These are phyloP conservation scores for Magallana angulata DNA, from an alignment of 1,140 invertebrate genomes.

Conservation along the genomic window DNA sequence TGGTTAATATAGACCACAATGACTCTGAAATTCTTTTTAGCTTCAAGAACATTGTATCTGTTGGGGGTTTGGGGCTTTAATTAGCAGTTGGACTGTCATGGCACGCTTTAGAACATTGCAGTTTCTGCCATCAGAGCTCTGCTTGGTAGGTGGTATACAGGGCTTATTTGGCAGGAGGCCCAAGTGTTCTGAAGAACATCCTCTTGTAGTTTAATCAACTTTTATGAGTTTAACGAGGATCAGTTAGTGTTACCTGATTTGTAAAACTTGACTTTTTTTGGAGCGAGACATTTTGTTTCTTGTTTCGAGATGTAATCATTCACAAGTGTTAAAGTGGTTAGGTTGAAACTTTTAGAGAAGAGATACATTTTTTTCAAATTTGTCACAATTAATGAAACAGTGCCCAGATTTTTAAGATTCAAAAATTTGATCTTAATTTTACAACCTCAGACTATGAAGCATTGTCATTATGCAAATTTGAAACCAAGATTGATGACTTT, in stretches of 20 bases:
- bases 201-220: neutral
- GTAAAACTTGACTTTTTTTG: neutral
- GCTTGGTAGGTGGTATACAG: constrained; percentile 9
- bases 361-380: too few relatives aligned
- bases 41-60: neutral
- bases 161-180: neutral
- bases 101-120: neutral
- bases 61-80: constrained; percentile 9
- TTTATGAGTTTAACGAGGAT: neutral
- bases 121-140: neutral
- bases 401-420: too few relatives aligned
- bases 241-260: neutral
- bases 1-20: constrained; percentile 3
- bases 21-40: constrained; percentile 4
- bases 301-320: too few relatives aligned
- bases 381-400: too few relatives aligned
- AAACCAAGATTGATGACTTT: constrained; percentile 20
- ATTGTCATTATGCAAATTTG: constrained; percentile 8
- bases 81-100: neutral
- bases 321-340: too few relatives aligned
- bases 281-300: too few relatives aligned
- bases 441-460: too few relatives aligned
- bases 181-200: constrained; percentile 23
- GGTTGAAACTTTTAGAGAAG: too few relatives aligned
- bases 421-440: too few relatives aligned